Conservation (phyloP, 2,113 vertebrate genomes). For the Morphnarchus princeps region DNA sequence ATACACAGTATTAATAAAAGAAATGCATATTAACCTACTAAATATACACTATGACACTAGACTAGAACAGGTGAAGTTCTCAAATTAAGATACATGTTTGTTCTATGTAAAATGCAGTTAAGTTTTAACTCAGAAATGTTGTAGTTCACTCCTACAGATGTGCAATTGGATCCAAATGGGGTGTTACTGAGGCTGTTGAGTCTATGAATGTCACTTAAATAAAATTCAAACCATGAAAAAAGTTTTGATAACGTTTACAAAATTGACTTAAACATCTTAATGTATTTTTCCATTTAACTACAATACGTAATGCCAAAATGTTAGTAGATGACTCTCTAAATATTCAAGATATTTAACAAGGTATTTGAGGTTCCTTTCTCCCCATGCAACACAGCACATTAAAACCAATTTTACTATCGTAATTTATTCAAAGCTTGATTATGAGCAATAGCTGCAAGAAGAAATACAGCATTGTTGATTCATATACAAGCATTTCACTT, state of each 20-base stretch:
- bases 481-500: slow-evolving; percentile 74
- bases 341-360: slow-evolving; percentile 59
- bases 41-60: background rate
- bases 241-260: slow-evolving; percentile 51
- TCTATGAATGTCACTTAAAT: background rate
- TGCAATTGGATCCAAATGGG: slow-evolving; percentile 4
- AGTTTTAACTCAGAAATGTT: slow-evolving; percentile 26
- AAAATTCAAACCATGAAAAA: slow-evolving; percentile 27
- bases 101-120: background rate
- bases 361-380: slow-evolving; percentile 55
- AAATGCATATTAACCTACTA: slow-evolving; percentile 12
- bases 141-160: background rate
- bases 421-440: slow-evolving; percentile 75
- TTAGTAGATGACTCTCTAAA: slow-evolving; percentile 41
- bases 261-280: slow-evolving; percentile 50
- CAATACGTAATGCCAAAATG: slow-evolving; percentile 41
- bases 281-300: slow-evolving; percentile 40
- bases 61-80: slow-evolving; percentile 21
- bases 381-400: slow-evolving; percentile 60
- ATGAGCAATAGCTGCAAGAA: slow-evolving; percentile 64
- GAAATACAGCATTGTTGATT: slow-evolving; percentile 73
- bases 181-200: background rate
- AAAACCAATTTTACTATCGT: slow-evolving; percentile 67
- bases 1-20: background rate
- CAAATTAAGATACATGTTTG: background rate